phyloP scores from a whole-genome alignment of 2,113 vertebrate species.

The Psilopsiagon aymara region DNA sequence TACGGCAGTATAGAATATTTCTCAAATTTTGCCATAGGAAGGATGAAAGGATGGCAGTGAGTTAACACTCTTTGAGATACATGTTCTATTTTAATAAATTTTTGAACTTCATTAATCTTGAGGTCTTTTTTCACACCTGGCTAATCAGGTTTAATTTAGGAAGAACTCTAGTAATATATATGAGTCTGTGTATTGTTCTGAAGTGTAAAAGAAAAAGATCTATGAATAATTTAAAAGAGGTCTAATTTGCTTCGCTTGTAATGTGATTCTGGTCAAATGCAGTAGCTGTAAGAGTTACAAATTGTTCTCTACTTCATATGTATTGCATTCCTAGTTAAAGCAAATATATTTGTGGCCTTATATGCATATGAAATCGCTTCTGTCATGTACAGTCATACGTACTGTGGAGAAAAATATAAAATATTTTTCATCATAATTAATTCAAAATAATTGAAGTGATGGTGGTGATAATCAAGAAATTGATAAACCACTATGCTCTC shows the following conservation, averaged over 20 bases:
- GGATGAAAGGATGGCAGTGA: background rate
- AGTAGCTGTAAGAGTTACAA: background rate
- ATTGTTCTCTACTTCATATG: background rate
- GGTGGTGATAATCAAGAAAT: background rate
- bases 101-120: background rate
- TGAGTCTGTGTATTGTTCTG: background rate
- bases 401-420: background rate
- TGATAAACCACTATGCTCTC: background rate
- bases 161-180: background rate
- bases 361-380: background rate
- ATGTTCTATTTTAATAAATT: background rate
- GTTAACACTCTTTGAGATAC: background rate
- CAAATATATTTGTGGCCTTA: background rate
- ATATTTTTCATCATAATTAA: background rate
- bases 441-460: background rate
- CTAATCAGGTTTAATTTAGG: background rate
- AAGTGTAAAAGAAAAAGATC: background rate
- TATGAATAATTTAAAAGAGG: background rate
- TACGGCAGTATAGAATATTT: background rate
- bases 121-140: background rate
- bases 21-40: background rate
- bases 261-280: background rate
- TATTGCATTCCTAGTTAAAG: background rate
- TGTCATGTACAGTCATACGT: background rate
- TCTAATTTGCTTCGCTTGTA: background rate